Conservation (phyloP, 2,888 invertebrate species). For the Tryphoninae sp. region DNA sequence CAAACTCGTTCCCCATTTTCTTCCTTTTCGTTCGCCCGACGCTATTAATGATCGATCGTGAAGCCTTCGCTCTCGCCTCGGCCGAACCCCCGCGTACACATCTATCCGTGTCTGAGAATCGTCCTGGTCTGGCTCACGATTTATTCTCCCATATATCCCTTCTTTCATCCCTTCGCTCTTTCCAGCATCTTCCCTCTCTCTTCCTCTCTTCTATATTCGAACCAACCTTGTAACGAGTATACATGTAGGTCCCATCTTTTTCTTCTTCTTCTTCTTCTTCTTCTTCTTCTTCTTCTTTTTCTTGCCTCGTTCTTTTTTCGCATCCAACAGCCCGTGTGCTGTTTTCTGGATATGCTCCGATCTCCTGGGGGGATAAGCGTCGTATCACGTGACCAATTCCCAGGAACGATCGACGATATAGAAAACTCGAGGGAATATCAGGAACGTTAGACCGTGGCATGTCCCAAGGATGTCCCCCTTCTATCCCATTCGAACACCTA, state of each 20-base stretch:
- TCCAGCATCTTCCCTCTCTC: background rate
- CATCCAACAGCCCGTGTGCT: background rate
- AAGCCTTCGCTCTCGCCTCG: background rate
- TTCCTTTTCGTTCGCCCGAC: conserved; percentile 18
- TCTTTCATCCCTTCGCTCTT: conserved; percentile 1
- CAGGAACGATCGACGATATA: conserved; percentile 60
- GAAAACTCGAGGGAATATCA: conserved; percentile 50
- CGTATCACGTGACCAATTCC: conserved; percentile 64
- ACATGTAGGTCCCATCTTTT: conserved; percentile 8
- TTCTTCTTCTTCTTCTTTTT: conserved; percentile 23
- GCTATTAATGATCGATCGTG: conserved; percentile 60
- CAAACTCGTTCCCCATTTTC: conserved; percentile 22
- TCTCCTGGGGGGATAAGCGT: conserved; percentile 56
- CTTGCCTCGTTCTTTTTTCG: conserved; percentile 23
- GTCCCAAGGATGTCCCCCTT: background rate
- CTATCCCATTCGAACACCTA: conserved; percentile 17
- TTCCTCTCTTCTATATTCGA: conserved; percentile 4
- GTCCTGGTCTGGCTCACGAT: conserved; percentile 45
- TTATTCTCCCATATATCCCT: conserved; percentile 42
- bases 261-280: conserved; percentile 10
- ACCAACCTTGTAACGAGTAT: conserved; percentile 20
- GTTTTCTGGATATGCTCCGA: conserved; percentile 35
- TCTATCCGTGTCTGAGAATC: conserved; percentile 51
- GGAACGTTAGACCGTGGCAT: conserved; percentile 21
- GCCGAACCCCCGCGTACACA: conserved; percentile 20